Evolutionary conservation across 2,113 vertebrate genomes (phyloP).

Genomic region (Periophthalmodon schlosseri): DNA sequence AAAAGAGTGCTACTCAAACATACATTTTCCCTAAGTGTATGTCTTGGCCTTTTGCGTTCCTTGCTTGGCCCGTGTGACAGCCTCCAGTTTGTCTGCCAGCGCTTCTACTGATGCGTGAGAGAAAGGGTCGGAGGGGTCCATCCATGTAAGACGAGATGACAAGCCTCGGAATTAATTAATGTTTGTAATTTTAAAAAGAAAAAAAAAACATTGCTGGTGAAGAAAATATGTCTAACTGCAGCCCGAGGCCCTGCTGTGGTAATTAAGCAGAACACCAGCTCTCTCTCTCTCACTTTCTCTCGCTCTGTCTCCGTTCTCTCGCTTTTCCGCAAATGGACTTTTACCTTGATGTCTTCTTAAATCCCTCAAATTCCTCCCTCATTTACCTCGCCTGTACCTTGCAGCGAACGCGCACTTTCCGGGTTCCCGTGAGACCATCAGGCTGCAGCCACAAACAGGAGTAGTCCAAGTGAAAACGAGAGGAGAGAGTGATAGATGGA

Average conservation of each 20-base stretch:
- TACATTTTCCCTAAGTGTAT: slow-evolving; percentile 24
- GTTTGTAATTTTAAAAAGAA: slow-evolving; percentile 73
- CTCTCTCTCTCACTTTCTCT: slow-evolving; percentile 20
- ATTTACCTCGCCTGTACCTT: slow-evolving; percentile 48
- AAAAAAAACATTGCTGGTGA: slow-evolving; percentile 62
- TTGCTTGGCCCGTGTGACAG: slow-evolving; percentile 69
- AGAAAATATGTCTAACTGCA: slow-evolving; percentile 77
- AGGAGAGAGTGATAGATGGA: slow-evolving; percentile 8
- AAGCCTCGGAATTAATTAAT: slow-evolving; percentile 79
- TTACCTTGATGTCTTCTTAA: slow-evolving; percentile 57
- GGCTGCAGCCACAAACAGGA: slow-evolving; percentile 31
- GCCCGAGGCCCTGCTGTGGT: slow-evolving; percentile 68
- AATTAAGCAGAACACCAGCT: slow-evolving; percentile 77
- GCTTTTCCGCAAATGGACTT: slow-evolving; percentile 36
- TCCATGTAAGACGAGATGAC: slow-evolving; percentile 75
- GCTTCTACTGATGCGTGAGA: slow-evolving; percentile 67
- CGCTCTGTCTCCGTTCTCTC: slow-evolving; percentile 26
- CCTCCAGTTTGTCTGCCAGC: slow-evolving; percentile 71
- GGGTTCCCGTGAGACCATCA: slow-evolving; percentile 45
- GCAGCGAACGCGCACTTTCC: slow-evolving; percentile 65
- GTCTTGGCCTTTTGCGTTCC: slow-evolving; percentile 52
- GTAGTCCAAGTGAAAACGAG: neutral
- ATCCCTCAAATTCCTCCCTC: slow-evolving; percentile 9
- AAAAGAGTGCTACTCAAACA: slow-evolving; percentile 22
- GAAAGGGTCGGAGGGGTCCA: slow-evolving; percentile 71